Evolutionary conservation across 2,113 vertebrate genomes (phyloP).

Genomic region (Varanus salvator): DNA sequence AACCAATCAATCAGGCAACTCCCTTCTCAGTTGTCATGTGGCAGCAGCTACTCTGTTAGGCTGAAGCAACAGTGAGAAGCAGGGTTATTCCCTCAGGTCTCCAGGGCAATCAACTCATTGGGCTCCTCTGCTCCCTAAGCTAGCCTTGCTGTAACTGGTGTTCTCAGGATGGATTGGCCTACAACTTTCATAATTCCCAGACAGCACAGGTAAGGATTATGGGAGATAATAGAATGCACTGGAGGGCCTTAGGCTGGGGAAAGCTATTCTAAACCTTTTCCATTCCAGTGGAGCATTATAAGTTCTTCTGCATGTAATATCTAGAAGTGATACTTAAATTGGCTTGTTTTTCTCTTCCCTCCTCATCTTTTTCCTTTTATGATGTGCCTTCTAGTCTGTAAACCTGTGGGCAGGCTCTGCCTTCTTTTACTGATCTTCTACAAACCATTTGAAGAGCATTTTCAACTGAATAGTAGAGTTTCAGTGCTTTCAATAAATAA

Average conservation of each 20-base stretch:
- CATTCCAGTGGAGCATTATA: neutral
- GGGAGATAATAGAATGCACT: too few species aligned
- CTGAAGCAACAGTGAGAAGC: neutral
- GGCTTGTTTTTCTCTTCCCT: neutral
- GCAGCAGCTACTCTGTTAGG: neutral
- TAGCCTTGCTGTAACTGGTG: too few species aligned
- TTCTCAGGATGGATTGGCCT: too few species aligned
- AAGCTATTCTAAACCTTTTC: neutral
- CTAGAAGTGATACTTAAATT: neutral
- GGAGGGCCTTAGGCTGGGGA: too few species aligned
- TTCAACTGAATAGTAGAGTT: neutral
- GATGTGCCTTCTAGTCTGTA: neutral
- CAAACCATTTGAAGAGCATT: neutral
- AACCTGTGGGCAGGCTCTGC: too few species aligned
- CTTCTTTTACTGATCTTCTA: neutral
- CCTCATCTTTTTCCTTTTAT: neutral
- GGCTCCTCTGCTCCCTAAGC: neutral
- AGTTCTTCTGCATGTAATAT: neutral
- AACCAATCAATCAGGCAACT: too few species aligned
- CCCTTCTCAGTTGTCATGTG: neutral
- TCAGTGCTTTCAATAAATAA: neutral
- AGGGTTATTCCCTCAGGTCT: neutral
- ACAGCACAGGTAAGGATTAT: too few species aligned
- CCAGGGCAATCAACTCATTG: neutral
- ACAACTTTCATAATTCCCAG: too few species aligned